Percentiles rank a stretch among this genome's conserved stretches.
Evolutionary conservation across 2,888 invertebrate genomes (phyloP).

Genomic region (Smittia aterrima): DNA sequence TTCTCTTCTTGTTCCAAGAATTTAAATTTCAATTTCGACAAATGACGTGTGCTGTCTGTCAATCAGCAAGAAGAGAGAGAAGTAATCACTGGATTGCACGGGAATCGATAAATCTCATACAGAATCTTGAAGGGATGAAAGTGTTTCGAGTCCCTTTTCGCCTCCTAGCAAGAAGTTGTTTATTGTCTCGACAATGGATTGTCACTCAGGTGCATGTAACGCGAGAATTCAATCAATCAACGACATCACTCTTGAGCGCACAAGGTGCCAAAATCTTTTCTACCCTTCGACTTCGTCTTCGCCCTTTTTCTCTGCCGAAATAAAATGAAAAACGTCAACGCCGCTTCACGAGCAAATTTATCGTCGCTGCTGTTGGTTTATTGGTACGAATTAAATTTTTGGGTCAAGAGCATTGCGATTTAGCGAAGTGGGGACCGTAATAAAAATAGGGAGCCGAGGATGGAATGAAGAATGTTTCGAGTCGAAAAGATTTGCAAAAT

Average conservation of each 20-base stretch:
- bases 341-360: neutral
- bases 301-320: neutral
- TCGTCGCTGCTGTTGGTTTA: no score
- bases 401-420: no score
- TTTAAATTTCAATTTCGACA: neutral
- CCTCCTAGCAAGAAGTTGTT: neutral
- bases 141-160: neutral
- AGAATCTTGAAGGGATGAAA: neutral
- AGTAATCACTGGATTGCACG: neutral
- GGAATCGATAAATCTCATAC: neutral
- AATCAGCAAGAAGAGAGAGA: neutral
- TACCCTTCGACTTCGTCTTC: neutral
- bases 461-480: no score
- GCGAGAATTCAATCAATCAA: constrained; percentile 27
- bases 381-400: no score
- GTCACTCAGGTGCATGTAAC: constrained; percentile 17
- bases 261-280: constrained; percentile 1
- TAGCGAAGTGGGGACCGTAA: no score
- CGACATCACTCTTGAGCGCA: neutral
- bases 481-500: no score
- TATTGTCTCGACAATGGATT: constrained; percentile 8
- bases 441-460: no score
- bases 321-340: neutral
- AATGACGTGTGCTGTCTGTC: neutral
- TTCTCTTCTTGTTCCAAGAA: no score